Percentiles rank a stretch among this genome's conserved stretches.
Conservation (phyloP, 2,113 vertebrate species). For the Ophthalmolycus amberensis region DNA sequence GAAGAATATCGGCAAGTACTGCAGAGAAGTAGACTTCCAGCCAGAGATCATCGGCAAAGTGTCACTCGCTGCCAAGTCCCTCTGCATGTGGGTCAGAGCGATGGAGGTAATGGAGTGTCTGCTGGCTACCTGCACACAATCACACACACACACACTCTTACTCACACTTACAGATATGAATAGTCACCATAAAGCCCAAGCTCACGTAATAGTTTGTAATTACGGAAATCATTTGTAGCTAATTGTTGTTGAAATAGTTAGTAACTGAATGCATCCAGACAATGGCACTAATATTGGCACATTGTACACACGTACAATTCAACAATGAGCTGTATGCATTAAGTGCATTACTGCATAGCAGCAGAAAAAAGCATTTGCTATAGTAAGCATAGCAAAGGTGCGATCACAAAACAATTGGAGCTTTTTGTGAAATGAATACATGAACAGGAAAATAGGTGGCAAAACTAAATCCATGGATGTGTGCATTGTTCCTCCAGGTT, state of each 20-base stretch:
- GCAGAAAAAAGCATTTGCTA: neutral
- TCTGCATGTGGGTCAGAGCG: slow-evolving; percentile 95
- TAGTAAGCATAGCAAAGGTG: neutral
- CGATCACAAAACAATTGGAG: neutral
- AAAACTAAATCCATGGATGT: slow-evolving; percentile 1
- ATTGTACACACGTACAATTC: neutral
- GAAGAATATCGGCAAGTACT: slow-evolving; percentile 89
- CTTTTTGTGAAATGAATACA: neutral
- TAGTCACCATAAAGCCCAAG: neutral
- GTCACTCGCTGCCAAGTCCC: slow-evolving; percentile 89
- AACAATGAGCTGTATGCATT: neutral
- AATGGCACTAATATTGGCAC: neutral
- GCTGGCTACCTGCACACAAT: neutral
- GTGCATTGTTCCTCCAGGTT: slow-evolving; percentile 73
- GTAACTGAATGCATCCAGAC: neutral
- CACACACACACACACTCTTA: neutral
- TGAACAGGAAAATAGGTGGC: neutral
- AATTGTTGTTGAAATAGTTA: neutral
- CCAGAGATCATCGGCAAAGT: slow-evolving; percentile 90
- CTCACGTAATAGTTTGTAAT: neutral
- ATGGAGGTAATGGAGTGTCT: slow-evolving; percentile 86
- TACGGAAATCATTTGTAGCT: neutral
- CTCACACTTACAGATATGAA: slow-evolving; percentile 11
- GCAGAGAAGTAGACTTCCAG: slow-evolving; percentile 87
- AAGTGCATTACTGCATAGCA: neutral